Evolutionary conservation across 1,140 invertebrate species (phyloP).

Genomic region (Colletes gigas): DNA sequence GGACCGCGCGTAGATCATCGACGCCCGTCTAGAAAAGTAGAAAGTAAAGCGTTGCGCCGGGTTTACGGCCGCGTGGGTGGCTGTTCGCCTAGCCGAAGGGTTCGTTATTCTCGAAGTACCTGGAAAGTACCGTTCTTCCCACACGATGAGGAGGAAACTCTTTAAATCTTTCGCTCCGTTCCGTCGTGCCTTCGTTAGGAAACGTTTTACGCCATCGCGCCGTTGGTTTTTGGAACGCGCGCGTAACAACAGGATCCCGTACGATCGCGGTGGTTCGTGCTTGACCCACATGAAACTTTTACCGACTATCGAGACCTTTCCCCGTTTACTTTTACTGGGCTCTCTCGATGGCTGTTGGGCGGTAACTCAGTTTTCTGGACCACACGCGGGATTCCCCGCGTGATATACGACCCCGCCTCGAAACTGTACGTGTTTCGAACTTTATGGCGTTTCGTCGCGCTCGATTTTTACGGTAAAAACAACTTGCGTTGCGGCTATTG

Average conservation of each 20-base stretch:
- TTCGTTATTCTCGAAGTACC: slow-evolving; percentile 57
- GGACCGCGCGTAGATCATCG: slow-evolving; percentile 49
- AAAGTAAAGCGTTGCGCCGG: slow-evolving; percentile 60
- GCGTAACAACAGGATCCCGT: slow-evolving; percentile 34
- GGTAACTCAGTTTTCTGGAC: slow-evolving; percentile 11
- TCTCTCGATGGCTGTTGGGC: too few relatives aligned
- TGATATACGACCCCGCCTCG: slow-evolving; percentile 16
- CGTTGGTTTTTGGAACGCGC: slow-evolving; percentile 9
- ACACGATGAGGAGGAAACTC: slow-evolving; percentile 38
- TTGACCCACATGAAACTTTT: slow-evolving; percentile 32
- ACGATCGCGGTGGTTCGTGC: not conserved
- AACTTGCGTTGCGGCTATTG: not conserved
- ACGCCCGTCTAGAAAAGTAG: slow-evolving; percentile 57
- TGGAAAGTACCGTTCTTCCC: slow-evolving; percentile 67
- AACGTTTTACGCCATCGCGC: slow-evolving; percentile 5
- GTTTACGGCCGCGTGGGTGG: slow-evolving; percentile 54
- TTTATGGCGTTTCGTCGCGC: not conserved
- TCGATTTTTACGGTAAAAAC: not conserved
- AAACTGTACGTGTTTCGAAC: not conserved
- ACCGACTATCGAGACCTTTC: too few relatives aligned
- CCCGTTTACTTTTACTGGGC: too few relatives aligned
- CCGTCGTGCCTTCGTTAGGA: slow-evolving; percentile 6
- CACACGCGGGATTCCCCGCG: slow-evolving; percentile 15
- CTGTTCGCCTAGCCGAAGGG: slow-evolving; percentile 46
- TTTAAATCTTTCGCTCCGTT: slow-evolving; percentile 41